Base-by-base conservation (phyloP, 2,113 vertebrate species). In the Indri indri region DNA sequence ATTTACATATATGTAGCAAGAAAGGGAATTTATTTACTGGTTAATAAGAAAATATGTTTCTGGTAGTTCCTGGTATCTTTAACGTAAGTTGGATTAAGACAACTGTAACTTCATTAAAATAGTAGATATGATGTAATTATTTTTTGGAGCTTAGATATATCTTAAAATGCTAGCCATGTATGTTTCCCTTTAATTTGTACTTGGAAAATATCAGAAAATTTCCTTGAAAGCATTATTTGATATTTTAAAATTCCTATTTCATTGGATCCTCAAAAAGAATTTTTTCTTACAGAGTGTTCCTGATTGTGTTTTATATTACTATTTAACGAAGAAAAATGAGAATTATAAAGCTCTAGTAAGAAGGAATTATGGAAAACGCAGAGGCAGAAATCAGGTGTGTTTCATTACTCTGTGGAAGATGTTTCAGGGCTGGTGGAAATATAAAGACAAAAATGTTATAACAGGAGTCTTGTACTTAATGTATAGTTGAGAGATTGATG, bases 251-350 rank as follows among this genome's bases (percentile, higher is more conserved):
- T n/a, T n/a, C 57, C n/a, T 71, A 40, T 79, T 59, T 85, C 47
- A 76, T 82, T 65, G 34, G 13, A 18, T 42, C 59, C 2, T 96
- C 71, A 95, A 92, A 96, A 90, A 37, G 82, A 12, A 37, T 32
- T 18, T 63, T 73, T 65, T 97, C 32, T 98, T 99, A 91, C 91
- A 99, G 99, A 99, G 99, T 97, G 99, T 99, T 90, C 99, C 99
- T 0, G 99, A 99, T 98, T 99, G 99, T 98, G 99, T 99, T 97
- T 98, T 99, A 71, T 99, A 99, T 98, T 99, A 99, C 98, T 99
- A 99, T 98, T 99, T 99, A 98, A 99, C 99, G 71, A 99, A 99
- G 99, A 99, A 99, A 99, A 99, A 99, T 98, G 99, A 99, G 98
- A 99, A 99, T 98, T 99, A 99, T 97, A 99, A 99, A 98, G 99